phyloP scores from a whole-genome alignment of 1,140 invertebrate genomes.

The Papilio aristodemus region DNA sequence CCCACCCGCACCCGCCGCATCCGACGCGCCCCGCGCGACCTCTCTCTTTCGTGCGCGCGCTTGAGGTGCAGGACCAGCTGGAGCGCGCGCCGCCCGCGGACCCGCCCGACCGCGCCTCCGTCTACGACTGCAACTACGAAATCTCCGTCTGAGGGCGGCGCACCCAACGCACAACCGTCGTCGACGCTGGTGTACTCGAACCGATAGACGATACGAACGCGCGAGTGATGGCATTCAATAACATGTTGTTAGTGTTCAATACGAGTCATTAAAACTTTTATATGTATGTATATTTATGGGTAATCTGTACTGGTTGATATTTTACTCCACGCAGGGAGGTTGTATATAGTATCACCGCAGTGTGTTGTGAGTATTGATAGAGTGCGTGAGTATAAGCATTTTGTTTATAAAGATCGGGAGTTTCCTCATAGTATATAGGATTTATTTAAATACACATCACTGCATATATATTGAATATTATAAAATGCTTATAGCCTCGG shows the following conservation, averaged over 20 bases:
- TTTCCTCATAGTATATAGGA: background rate
- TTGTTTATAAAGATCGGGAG: background rate
- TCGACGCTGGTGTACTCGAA: background rate
- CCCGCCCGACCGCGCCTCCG: slow-evolving; percentile 91
- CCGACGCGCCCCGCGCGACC: slow-evolving; percentile 86
- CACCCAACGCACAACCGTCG: slow-evolving; percentile 38
- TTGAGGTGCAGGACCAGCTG: slow-evolving; percentile 94
- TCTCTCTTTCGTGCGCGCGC: slow-evolving; percentile 94
- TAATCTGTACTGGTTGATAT: slow-evolving; percentile 51
- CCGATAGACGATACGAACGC: background rate
- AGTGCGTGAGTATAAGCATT: slow-evolving; percentile 30
- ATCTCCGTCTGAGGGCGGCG: slow-evolving; percentile 88
- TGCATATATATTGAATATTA: background rate
- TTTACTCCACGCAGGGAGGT: slow-evolving; percentile 47
- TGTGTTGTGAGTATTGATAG: slow-evolving; percentile 60
- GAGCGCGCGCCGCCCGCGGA: slow-evolving; percentile 83
- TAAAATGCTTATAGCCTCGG: slow-evolving; percentile 24
- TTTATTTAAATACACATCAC: background rate
- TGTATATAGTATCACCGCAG: slow-evolving; percentile 66
- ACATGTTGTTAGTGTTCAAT: slow-evolving; percentile 50
- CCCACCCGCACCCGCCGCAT: slow-evolving; percentile 83
- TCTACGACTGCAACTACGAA: slow-evolving; percentile 98
- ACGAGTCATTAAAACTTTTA: slow-evolving; percentile 46
- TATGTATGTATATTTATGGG: slow-evolving; percentile 75
- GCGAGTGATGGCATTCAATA: slow-evolving; percentile 41